Evolutionary conservation across 2,113 vertebrate species (phyloP).

Genomic region (Zapus hudsonius): DNA sequence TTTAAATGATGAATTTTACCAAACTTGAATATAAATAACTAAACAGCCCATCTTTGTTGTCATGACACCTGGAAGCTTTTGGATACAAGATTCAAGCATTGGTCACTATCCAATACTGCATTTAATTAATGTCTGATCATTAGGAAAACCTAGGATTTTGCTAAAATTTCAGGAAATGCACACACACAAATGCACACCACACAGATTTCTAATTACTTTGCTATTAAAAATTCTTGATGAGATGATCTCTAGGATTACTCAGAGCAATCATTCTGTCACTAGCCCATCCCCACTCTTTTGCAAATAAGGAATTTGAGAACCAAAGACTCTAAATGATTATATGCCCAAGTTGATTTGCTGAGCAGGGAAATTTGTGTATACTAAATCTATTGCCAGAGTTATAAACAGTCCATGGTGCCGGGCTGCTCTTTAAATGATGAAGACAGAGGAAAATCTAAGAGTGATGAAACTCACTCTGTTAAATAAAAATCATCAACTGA

Average conservation of each 20-base stretch:
- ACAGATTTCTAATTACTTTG: slow-evolving; percentile 28
- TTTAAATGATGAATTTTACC: slow-evolving; percentile 21
- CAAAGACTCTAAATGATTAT: not conserved
- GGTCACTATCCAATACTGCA: not conserved
- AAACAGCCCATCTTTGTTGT: not conserved
- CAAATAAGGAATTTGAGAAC: not conserved
- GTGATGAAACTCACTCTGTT: not conserved
- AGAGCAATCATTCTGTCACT: not conserved
- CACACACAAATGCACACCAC: not conserved
- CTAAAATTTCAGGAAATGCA: slow-evolving; percentile 21
- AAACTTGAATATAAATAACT: slow-evolving; percentile 4
- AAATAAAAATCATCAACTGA: slow-evolving; percentile 12
- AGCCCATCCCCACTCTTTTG: not conserved
- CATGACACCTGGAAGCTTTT: not conserved
- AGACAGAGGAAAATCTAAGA: not conserved
- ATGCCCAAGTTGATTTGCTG: not conserved
- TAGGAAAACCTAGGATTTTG: slow-evolving; percentile 36
- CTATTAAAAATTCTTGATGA: not conserved
- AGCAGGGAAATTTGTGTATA: not conserved
- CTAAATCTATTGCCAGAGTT: not conserved
- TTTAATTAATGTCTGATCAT: slow-evolving; percentile 51
- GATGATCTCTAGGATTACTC: not conserved
- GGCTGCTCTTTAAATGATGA: not conserved
- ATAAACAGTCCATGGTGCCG: not conserved
- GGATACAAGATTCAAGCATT: slow-evolving; percentile 1